phyloP scores from a whole-genome alignment of 2,888 invertebrate genomes.

The Alcis repandata region DNA sequence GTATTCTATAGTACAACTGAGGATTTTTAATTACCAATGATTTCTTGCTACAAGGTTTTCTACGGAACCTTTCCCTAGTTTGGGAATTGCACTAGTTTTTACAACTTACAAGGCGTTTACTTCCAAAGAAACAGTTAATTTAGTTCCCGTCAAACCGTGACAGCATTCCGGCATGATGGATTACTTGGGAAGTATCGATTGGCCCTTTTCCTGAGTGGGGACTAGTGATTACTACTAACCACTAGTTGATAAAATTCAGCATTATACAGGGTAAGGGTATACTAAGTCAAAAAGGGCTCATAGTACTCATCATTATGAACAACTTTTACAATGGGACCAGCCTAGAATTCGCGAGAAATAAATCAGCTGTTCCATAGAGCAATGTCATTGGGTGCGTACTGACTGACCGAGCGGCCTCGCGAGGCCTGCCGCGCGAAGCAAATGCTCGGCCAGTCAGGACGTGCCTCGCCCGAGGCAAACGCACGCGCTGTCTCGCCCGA shows the following conservation, averaged over 20 bases:
- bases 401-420: too few relatives aligned
- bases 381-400: too few relatives aligned
- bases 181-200: slow-evolving; percentile 3
- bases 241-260: neutral
- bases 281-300: too few relatives aligned
- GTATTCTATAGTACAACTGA: neutral
- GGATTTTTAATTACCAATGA: neutral
- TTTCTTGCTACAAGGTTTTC: neutral
- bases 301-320: too few relatives aligned
- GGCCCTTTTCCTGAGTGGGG: neutral
- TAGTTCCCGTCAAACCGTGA: neutral
- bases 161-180: slow-evolving; percentile 9
- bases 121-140: slow-evolving; percentile 6
- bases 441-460: too few relatives aligned
- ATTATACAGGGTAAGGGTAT: too few relatives aligned
- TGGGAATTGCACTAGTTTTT: slow-evolving; percentile 1
- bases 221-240: neutral
- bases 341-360: too few relatives aligned
- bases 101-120: neutral
- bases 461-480: too few relatives aligned
- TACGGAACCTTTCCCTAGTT: neutral
- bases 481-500: too few relatives aligned
- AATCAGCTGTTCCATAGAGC: too few relatives aligned
- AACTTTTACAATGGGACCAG: too few relatives aligned
- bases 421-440: too few relatives aligned